A percentile compares a stretch with the other conserved stretches of the same genome.
Conservation (phyloP, 2,797 vertebrate species). For the Smutsia gigantea region DNA sequence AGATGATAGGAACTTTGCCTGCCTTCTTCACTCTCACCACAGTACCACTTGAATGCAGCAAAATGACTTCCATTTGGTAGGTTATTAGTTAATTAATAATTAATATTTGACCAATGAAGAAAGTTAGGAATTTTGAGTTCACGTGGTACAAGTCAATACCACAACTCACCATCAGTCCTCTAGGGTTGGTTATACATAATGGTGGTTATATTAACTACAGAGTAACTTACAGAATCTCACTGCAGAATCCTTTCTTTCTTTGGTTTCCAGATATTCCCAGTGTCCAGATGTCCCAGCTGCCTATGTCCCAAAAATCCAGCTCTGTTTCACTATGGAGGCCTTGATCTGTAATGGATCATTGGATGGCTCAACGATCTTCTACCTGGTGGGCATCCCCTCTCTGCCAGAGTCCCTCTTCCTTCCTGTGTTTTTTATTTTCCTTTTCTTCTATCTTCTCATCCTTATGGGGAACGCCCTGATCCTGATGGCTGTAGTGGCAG, state of each 20-base stretch:
- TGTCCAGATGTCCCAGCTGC: neutral
- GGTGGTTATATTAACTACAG: neutral
- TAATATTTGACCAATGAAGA: neutral
- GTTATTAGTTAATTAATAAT: neutral
- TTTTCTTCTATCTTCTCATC: constrained; percentile 74
- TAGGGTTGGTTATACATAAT: neutral
- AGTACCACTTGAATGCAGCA: neutral
- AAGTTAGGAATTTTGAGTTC: neutral
- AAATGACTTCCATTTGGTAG: neutral
- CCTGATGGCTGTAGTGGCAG: constrained; percentile 45
- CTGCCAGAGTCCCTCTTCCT: constrained; percentile 69
- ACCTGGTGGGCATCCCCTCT: constrained; percentile 75
- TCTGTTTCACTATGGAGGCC: constrained; percentile 32
- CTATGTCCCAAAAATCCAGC: neutral
- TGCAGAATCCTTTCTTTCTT: neutral
- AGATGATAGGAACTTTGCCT: neutral
- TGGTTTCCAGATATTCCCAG: constrained; percentile 31
- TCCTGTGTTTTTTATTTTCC: constrained; percentile 74
- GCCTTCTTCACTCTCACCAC: neutral
- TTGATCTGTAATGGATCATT: constrained; percentile 63
- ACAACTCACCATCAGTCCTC: neutral
- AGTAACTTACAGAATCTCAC: neutral
- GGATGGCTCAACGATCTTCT: constrained; percentile 59
- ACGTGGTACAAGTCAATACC: neutral
- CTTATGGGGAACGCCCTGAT: constrained; percentile 66